Percentiles rank a stretch among this genome's conserved stretches.
Conservation (phyloP, 2,113 vertebrate species). For the Bungarus multicinctus region DNA sequence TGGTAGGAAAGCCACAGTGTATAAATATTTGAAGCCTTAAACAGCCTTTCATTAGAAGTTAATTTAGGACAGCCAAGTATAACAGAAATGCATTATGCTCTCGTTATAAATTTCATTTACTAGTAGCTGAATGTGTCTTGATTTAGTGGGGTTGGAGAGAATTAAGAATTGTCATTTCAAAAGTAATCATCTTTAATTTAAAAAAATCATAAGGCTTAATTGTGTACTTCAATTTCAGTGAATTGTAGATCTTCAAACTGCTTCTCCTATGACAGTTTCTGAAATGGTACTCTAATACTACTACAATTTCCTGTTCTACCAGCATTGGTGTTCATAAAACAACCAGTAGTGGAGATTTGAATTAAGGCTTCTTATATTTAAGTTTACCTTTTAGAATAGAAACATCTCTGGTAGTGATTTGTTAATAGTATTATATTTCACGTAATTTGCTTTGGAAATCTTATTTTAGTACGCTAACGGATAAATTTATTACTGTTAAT, state of each 20-base stretch:
- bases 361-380: neutral
- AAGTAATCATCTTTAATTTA: neutral
- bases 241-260: neutral
- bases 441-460: neutral
- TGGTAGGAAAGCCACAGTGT: slow-evolving; percentile 17
- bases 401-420: neutral
- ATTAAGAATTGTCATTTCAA: neutral
- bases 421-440: neutral
- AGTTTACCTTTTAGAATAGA: neutral
- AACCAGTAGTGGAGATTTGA: neutral
- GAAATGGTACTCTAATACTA: neutral
- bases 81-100: slow-evolving; percentile 4
- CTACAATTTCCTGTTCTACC: neutral
- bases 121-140: neutral
- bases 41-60: neutral
- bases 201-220: neutral
- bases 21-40: slow-evolving; percentile 7
- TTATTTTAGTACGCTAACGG: neutral
- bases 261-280: neutral
- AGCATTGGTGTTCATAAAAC: neutral
- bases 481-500: slow-evolving; percentile 6
- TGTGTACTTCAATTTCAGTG: neutral
- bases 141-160: neutral
- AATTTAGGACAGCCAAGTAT: neutral
- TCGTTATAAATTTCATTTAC: slow-evolving; percentile 13